Evolutionary conservation across 2,797 vertebrate genomes (phyloP).

Genomic region (Netta rufina): DNA sequence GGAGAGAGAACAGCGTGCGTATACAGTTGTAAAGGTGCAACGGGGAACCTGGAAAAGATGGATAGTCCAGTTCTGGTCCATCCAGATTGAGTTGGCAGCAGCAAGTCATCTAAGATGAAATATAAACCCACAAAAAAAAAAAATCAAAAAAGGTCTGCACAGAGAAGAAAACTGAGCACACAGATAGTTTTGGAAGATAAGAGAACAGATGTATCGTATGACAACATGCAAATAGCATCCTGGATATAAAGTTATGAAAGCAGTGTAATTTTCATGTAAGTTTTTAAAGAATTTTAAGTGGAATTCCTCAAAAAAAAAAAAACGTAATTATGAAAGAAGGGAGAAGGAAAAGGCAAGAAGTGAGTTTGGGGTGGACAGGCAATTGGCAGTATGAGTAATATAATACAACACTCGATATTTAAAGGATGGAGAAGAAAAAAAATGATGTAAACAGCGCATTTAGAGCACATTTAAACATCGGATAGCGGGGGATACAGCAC

Average conservation of each 20-base stretch:
- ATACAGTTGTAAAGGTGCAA: background rate
- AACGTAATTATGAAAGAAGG: background rate
- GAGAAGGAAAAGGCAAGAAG: background rate
- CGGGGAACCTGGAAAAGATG: background rate
- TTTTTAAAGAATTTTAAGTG: background rate
- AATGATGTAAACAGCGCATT: background rate
- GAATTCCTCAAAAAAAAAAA: background rate
- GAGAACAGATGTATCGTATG: background rate
- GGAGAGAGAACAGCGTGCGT: background rate
- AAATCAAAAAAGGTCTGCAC: background rate
- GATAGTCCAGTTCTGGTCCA: background rate
- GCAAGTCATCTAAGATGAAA: background rate
- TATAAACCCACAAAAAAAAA: background rate
- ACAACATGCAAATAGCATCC: background rate
- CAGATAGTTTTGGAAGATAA: background rate
- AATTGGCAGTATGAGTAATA: background rate
- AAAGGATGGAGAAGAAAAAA: background rate
- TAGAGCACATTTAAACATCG: background rate
- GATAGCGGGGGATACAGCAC: background rate
- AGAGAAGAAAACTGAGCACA: background rate
- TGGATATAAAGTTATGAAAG: background rate
- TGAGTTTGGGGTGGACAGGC: background rate
- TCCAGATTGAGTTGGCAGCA: background rate
- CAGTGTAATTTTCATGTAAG: background rate
- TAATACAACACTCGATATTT: background rate